Evolutionary conservation across 2,113 vertebrate species (phyloP).

Genomic region (Corythornis vintsioides): DNA sequence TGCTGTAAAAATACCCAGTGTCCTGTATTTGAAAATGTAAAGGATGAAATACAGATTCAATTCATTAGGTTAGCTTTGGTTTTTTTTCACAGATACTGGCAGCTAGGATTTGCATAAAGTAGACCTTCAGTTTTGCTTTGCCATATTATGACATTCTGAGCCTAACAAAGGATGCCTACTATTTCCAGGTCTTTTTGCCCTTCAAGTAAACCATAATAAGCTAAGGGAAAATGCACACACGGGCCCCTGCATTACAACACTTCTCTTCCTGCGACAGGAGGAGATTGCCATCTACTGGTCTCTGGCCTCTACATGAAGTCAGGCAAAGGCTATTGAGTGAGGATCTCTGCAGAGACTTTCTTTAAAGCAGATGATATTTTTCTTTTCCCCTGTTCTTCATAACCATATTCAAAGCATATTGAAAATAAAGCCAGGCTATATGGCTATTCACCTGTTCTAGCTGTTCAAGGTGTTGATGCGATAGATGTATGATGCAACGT

Average conservation of each 20-base stretch:
- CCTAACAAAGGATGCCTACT: conserved; percentile 77
- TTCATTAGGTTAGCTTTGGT: neutral
- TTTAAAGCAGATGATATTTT: neutral
- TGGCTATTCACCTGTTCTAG: neutral
- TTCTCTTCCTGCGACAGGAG: conserved; percentile 26
- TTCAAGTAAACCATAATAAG: conserved; percentile 73
- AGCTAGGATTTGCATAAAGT: conserved; percentile 63
- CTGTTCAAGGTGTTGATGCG: neutral
- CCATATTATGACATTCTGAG: conserved; percentile 65
- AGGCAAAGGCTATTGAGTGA: neutral
- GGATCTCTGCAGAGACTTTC: neutral
- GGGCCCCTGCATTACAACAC: neutral
- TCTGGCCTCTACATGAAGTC: neutral
- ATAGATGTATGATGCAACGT: neutral
- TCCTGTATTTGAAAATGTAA: conserved; percentile 45
- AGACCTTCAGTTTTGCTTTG: conserved; percentile 55
- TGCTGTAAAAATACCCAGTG: conserved; percentile 38
- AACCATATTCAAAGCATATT: conserved; percentile 1
- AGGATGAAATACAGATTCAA: conserved; percentile 27
- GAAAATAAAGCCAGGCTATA: neutral
- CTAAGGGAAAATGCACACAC: neutral
- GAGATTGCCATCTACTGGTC: conserved; percentile 75
- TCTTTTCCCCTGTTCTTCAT: neutral
- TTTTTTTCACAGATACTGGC: neutral
- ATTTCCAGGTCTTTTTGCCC: conserved; percentile 68